A percentile compares a stretch with the other conserved stretches of the same genome.
These are phyloP conservation scores for Cercopithecus petaurista DNA, from an alignment of 2,797 vertebrate genomes.

Conservation along the genomic window DNA sequence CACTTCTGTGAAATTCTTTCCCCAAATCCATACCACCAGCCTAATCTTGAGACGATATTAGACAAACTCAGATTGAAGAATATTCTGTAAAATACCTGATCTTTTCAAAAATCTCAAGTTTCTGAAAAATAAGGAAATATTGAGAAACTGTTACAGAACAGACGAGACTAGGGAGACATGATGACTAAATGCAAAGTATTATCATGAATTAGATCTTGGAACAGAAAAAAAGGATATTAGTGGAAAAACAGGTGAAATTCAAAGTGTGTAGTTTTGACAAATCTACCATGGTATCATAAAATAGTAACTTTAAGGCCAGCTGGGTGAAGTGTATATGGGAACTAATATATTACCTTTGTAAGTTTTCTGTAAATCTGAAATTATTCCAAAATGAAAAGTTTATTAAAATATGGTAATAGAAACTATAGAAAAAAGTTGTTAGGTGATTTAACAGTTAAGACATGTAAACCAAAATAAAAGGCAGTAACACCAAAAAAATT, in stretches of 20 bases:
- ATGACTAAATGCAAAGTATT: not conserved
- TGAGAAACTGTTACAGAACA: not conserved
- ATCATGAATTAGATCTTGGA: not conserved
- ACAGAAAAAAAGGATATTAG: not conserved
- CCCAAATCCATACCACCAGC: not conserved
- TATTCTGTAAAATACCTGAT: not conserved
- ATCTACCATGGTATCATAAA: not conserved
- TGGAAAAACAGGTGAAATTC: not conserved
- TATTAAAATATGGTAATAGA: not conserved
- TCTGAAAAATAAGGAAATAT: conserved; percentile 17
- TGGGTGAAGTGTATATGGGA: not conserved
- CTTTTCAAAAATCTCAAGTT: not conserved
- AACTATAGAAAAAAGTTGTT: not conserved
- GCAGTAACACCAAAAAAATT: not conserved
- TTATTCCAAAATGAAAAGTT: not conserved
- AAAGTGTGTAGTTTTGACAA: not conserved
- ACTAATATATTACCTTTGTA: not conserved
- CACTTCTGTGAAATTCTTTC: not conserved
- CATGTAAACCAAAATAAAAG: not conserved
- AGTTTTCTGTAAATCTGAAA: conserved; percentile 53
- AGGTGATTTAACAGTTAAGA: conserved; percentile 14
- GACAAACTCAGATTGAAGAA: not conserved
- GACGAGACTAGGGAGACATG: not conserved
- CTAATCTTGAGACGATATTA: not conserved
- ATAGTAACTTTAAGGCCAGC: not conserved